These are phyloP conservation scores for Lapara coniferarum DNA, from an alignment of 2,888 invertebrate species.

Conservation along the genomic window DNA sequence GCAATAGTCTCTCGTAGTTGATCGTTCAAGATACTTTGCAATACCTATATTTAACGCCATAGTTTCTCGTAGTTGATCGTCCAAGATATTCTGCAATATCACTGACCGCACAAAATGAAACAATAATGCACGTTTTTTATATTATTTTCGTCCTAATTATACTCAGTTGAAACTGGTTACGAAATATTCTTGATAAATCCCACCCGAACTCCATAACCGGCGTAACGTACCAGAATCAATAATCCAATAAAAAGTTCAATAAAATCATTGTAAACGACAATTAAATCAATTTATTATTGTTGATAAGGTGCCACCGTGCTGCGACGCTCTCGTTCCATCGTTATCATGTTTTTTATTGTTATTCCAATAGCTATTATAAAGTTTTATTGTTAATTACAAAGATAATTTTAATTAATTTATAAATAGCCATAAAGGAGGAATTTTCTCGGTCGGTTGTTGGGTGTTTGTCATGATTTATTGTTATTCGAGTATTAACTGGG, in stretches of 20 bases:
- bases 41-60: no score
- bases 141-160: no score
- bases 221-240: constrained; percentile 29
- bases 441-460: neutral
- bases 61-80: no score
- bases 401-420: constrained; percentile 8
- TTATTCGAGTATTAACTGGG: neutral
- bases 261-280: constrained; percentile 39
- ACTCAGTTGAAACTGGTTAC: no score
- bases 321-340: constrained; percentile 6
- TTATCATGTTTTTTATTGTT: constrained; percentile 22
- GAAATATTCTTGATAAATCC: neutral
- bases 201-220: neutral
- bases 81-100: no score
- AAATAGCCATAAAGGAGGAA: neutral
- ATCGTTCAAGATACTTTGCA: no score
- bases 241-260: constrained; percentile 41
- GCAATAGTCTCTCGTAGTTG: no score
- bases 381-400: constrained; percentile 20
- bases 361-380: constrained; percentile 13
- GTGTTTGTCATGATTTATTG: neutral
- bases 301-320: constrained; percentile 30
- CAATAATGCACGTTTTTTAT: no score
- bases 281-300: constrained; percentile 41
- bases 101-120: no score